Conservation (phyloP, 1,140 invertebrate genomes). For the Trissolcus basalis region DNA sequence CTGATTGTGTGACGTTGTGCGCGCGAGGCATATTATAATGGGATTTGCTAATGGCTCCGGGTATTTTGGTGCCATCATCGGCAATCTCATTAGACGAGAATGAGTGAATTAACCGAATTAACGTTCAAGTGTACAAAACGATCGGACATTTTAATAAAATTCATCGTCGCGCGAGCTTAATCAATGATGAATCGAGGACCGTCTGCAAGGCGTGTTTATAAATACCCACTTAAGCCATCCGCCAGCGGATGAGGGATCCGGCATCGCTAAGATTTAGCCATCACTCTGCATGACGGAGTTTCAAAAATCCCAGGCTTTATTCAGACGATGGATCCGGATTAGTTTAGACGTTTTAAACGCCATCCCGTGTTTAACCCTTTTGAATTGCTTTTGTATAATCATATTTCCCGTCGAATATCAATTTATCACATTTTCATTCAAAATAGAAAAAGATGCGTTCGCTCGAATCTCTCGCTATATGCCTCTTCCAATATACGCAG, state of each 20-base stretch:
- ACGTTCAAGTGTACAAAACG: slow-evolving; percentile 34
- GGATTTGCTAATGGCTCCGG: slow-evolving; percentile 65
- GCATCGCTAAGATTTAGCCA: slow-evolving; percentile 68
- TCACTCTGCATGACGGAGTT: slow-evolving; percentile 68
- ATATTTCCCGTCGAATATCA: no score
- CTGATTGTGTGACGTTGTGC: slow-evolving; percentile 58
- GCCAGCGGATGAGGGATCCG: slow-evolving; percentile 63
- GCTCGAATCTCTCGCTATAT: no score
- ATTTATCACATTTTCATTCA: no score
- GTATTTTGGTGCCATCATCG: slow-evolving; percentile 56
- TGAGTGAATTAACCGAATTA: slow-evolving; percentile 52
- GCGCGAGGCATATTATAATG: slow-evolving; percentile 58
- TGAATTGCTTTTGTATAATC: no score
- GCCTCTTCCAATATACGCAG: slow-evolving; percentile 30
- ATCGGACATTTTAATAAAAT: slow-evolving; percentile 34
- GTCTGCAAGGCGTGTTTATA: slow-evolving; percentile 66
- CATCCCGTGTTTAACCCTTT: slow-evolving; percentile 21
- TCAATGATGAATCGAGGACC: slow-evolving; percentile 55
- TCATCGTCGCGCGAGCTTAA: slow-evolving; percentile 24
- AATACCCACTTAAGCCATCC: slow-evolving; percentile 67
- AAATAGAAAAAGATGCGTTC: no score
- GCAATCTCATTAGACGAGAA: slow-evolving; percentile 53
- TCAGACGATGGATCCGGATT: slow-evolving; percentile 67
- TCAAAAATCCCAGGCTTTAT: slow-evolving; percentile 70
- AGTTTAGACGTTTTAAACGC: slow-evolving; percentile 67